Evolutionary conservation across 2,113 vertebrate species (phyloP).

Genomic region (Chitala chitala): DNA sequence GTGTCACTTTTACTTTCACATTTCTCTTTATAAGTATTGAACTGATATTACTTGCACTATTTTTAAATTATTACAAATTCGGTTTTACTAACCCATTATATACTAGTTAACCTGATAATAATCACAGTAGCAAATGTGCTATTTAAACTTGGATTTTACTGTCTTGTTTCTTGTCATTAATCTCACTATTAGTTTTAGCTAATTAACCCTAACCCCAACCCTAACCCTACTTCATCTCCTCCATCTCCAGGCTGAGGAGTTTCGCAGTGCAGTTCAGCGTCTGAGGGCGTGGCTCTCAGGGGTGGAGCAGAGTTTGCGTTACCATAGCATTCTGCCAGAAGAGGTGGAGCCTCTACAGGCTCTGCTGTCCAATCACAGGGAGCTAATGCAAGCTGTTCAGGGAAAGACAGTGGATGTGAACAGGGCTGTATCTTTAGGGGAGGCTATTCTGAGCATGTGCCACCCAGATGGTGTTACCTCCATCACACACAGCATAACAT

Average conservation of each 20-base stretch:
- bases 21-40: no score
- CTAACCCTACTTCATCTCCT: not conserved
- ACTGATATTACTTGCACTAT: not conserved
- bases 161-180: no score
- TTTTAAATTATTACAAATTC: not conserved
- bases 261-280: slow-evolving; percentile 79
- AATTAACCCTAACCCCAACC: not conserved
- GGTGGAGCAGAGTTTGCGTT: slow-evolving; percentile 90
- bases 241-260: slow-evolving; percentile 82
- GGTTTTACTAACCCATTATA: no score
- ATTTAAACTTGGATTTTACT: no score
- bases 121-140: slow-evolving; percentile 36
- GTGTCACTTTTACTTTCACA: slow-evolving; percentile 22
- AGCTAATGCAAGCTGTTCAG: slow-evolving; percentile 95
- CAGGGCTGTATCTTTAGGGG: slow-evolving; percentile 81
- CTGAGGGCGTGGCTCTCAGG: slow-evolving; percentile 96
- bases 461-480: slow-evolving; percentile 94
- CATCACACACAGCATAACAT: slow-evolving; percentile 97
- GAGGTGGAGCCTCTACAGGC: slow-evolving; percentile 82
- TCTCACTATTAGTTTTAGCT: not conserved
- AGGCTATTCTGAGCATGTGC: slow-evolving; percentile 80
- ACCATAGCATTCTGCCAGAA: slow-evolving; percentile 87
- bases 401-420: slow-evolving; percentile 84
- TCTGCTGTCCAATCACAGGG: slow-evolving; percentile 80
- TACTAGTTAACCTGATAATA: no score